phyloP scores from a whole-genome alignment of 35 echinoderm and acorn worm species.

The Patiria miniata region DNA sequence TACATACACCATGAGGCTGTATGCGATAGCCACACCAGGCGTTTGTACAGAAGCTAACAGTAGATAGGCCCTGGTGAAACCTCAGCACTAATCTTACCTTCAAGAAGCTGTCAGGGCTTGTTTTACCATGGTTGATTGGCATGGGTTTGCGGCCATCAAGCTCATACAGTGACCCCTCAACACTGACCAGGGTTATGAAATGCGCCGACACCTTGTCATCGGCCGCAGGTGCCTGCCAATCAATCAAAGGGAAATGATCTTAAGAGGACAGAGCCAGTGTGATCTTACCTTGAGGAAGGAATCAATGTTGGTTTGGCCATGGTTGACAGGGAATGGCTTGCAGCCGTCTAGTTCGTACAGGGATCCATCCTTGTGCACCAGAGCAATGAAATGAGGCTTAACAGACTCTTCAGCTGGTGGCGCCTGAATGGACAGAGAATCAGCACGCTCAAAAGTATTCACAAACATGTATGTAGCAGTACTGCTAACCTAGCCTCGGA shows the following conservation, averaged over 20 bases:
- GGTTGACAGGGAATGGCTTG: constrained; percentile 90
- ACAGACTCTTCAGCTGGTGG: constrained; percentile 77
- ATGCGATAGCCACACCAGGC: too few species aligned
- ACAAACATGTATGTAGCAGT: too few species aligned
- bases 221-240: constrained; percentile 48
- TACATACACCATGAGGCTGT: too few species aligned
- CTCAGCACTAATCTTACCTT: background rate
- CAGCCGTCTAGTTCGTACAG: constrained; percentile 95
- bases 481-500: too few species aligned
- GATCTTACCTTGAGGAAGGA: constrained; percentile 30
- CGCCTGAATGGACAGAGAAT: constrained; percentile 39
- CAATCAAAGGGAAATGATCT: background rate
- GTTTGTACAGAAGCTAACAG: too few species aligned
- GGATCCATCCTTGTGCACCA: constrained; percentile 70
- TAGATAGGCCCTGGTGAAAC: background rate
- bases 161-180: constrained; percentile 66
- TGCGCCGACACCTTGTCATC: constrained; percentile 52
- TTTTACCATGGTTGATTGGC: constrained; percentile 25
- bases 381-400: constrained; percentile 76
- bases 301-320: constrained; percentile 49
- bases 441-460: background rate
- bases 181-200: constrained; percentile 61
- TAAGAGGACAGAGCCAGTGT: background rate
- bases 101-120: background rate
- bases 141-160: constrained; percentile 42